Conservation (phyloP, 2,888 invertebrate species). For the Drosophila koepferae region DNA sequence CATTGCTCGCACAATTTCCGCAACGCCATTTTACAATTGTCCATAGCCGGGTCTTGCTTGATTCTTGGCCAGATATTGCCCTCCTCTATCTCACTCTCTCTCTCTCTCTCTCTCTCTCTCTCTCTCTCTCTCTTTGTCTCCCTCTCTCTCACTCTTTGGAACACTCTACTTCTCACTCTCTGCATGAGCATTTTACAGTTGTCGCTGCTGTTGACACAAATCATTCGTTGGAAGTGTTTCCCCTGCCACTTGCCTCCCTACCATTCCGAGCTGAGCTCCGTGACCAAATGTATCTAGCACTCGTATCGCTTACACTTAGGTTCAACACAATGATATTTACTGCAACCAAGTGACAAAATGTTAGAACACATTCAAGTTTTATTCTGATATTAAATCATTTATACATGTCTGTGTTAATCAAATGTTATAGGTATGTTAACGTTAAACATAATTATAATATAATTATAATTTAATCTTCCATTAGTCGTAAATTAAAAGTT, state of each 20-base stretch:
- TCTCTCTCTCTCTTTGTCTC: not conserved
- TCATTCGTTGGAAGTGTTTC: slow-evolving; percentile 70
- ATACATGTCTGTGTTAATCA: slow-evolving; percentile 11
- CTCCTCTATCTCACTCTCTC: slow-evolving; percentile 34
- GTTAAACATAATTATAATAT: no score
- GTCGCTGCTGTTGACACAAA: slow-evolving; percentile 77
- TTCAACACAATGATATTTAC: slow-evolving; percentile 37
- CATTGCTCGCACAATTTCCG: slow-evolving; percentile 75
- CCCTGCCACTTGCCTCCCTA: slow-evolving; percentile 34
- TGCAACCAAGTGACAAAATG: slow-evolving; percentile 51
- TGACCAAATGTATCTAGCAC: slow-evolving; percentile 63
- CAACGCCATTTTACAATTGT: slow-evolving; percentile 75
- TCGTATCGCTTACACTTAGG: slow-evolving; percentile 65
- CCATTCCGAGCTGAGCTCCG: slow-evolving; percentile 42
- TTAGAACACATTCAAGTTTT: slow-evolving; percentile 34
- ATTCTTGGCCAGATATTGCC: slow-evolving; percentile 42
- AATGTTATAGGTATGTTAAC: no score
- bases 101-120: slow-evolving; percentile 15
- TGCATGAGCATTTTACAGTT: slow-evolving; percentile 48
- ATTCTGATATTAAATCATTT: slow-evolving; percentile 10
- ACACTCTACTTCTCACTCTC: not conserved
- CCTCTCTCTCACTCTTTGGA: no score
- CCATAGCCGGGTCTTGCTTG: slow-evolving; percentile 43
- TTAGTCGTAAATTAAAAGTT: not conserved
- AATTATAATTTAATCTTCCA: not conserved